These are phyloP conservation scores for Halesus radiatus DNA, from an alignment of 1,140 invertebrate species.

Conservation along the genomic window DNA sequence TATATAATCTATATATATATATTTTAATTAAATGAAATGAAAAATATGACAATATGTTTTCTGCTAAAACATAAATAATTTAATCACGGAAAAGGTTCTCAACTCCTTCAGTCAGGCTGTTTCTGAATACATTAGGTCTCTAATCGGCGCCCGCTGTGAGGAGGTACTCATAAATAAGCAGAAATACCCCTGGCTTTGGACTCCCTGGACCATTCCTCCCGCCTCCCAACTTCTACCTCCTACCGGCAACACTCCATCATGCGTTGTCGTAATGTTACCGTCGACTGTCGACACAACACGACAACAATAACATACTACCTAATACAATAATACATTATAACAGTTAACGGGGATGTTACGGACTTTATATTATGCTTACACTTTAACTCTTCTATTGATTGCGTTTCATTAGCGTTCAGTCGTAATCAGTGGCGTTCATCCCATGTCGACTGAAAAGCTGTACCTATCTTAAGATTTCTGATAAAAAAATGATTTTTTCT, in stretches of 20 bases:
- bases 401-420: too few species aligned
- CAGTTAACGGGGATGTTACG: not conserved
- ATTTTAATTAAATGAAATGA: too few species aligned
- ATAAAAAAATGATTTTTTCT: too few species aligned
- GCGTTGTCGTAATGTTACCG: slow-evolving; percentile 48
- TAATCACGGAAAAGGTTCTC: not conserved
- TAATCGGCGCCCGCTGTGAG: slow-evolving; percentile 56
- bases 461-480: too few species aligned
- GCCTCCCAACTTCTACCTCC: not conserved
- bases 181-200: slow-evolving; percentile 46
- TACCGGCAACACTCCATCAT: slow-evolving; percentile 49
- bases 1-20: too few species aligned
- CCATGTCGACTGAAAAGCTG: too few species aligned
- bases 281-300: slow-evolving; percentile 1
- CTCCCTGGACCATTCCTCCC: not conserved
- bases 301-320: too few species aligned
- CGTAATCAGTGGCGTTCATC: too few species aligned
- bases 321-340: too few species aligned
- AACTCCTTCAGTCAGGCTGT: slow-evolving; percentile 28
- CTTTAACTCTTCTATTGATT: too few species aligned
- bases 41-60: too few species aligned
- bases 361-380: too few species aligned
- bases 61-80: not conserved
- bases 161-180: slow-evolving; percentile 55
- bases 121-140: slow-evolving; percentile 46